Percentiles rank a stretch among this genome's conserved stretches.
These are phyloP conservation scores for Melanaphis sacchari DNA, from an alignment of 1,140 invertebrate species.

Conservation along the genomic window DNA sequence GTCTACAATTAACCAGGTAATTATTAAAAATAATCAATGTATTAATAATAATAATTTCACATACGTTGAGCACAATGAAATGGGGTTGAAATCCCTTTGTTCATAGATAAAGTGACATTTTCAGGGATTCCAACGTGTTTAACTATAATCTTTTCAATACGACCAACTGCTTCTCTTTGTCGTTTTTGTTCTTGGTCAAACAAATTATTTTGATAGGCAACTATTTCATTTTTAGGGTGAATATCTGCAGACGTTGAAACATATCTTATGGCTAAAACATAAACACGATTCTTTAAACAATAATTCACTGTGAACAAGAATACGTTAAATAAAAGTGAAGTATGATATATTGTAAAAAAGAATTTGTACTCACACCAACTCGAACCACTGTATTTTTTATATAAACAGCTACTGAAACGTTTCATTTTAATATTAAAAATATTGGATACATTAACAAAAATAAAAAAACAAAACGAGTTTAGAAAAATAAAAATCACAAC, in stretches of 20 bases:
- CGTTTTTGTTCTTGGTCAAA: constrained; percentile 82
- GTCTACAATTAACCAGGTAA: constrained; percentile 66
- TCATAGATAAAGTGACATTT: constrained; percentile 84
- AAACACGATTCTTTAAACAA: not conserved
- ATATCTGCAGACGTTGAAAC: not conserved
- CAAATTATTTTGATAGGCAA: constrained; percentile 67
- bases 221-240: constrained; percentile 30
- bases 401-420: constrained; percentile 7
- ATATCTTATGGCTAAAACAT: constrained; percentile 8
- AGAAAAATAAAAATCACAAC: not conserved
- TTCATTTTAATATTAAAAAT: constrained; percentile 20
- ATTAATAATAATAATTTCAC: not conserved
- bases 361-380: not conserved
- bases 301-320: not conserved
- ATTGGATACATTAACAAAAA: not conserved
- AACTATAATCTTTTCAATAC: constrained; percentile 93
- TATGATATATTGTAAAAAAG: not conserved
- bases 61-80: constrained; percentile 89
- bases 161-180: constrained; percentile 74
- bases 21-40: not conserved
- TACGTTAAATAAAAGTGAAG: not conserved
- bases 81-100: constrained; percentile 90
- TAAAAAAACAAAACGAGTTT: not conserved
- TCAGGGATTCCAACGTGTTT: constrained; percentile 77
- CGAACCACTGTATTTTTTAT: not conserved